Conservation (phyloP, 2,797 vertebrate species). For the Scolopax bukidnonensis region DNA sequence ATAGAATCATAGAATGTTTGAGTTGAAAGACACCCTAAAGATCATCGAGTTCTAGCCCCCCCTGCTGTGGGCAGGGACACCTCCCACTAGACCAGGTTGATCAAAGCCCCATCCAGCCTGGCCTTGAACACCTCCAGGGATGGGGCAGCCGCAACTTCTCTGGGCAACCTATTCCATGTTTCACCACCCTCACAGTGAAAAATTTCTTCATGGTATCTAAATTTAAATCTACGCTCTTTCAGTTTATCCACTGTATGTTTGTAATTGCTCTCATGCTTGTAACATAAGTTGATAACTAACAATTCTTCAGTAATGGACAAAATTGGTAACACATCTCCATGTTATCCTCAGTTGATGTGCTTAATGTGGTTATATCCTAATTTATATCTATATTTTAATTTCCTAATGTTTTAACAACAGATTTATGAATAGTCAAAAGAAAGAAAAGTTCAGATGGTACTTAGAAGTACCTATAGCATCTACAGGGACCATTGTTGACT, state of each 20-base stretch:
- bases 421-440: neutral
- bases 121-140: neutral
- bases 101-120: neutral
- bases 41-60: neutral
- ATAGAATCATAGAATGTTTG: neutral
- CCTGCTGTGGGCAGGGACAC: neutral
- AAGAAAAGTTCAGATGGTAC: neutral
- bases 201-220: neutral
- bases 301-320: neutral
- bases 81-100: neutral
- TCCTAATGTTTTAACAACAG: neutral
- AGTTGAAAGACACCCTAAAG: neutral
- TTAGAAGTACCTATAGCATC: neutral
- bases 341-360: neutral
- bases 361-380: neutral
- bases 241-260: neutral
- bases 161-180: neutral
- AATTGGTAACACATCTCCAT: neutral
- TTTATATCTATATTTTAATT: neutral
- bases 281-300: neutral
- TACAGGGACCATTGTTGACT: neutral
- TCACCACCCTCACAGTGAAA: neutral
- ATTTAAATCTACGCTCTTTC: neutral
- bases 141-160: neutral
- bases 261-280: neutral